Percentiles rank a stretch among this genome's conserved stretches.
These are phyloP conservation scores for Drosophila kuntzei DNA, from an alignment of 2,888 invertebrate genomes.

Conservation along the genomic window DNA sequence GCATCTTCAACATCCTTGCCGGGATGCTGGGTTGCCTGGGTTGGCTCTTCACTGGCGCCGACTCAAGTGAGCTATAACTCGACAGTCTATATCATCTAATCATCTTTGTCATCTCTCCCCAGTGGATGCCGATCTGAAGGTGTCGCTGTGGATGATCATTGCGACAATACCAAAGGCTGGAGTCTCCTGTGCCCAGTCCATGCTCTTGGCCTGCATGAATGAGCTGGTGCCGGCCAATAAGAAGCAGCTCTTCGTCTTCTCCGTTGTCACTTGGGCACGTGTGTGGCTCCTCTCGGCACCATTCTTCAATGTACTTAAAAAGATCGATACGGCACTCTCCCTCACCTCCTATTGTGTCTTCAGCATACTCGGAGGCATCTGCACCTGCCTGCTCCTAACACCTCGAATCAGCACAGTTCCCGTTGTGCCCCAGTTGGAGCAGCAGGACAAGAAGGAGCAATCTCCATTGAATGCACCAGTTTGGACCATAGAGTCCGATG, in stretches of 20 bases:
- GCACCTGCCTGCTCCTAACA: conserved; percentile 79
- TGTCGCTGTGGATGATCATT: conserved; percentile 84
- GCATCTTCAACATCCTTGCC: conserved; percentile 84
- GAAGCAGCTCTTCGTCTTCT: conserved; percentile 83
- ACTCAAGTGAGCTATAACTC: conserved; percentile 73
- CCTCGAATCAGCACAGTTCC: conserved; percentile 60
- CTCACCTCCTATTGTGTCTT: conserved; percentile 82
- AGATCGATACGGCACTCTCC: conserved; percentile 83
- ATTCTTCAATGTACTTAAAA: conserved; percentile 84
- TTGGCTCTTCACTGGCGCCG: conserved; percentile 82
- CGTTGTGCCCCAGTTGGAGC: conserved; percentile 35
- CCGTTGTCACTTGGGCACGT: conserved; percentile 84
- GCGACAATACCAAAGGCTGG: conserved; percentile 85
- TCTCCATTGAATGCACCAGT: conserved; percentile 70
- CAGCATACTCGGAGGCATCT: conserved; percentile 83
- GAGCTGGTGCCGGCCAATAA: conserved; percentile 84
- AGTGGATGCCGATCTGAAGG: conserved; percentile 82
- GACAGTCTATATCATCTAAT: too few species aligned
- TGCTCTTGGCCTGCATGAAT: conserved; percentile 84
- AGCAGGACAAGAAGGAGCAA: conserved; percentile 60
- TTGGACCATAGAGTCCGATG: conserved; percentile 77
- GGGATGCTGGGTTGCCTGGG: conserved; percentile 85
- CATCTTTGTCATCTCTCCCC: background rate
- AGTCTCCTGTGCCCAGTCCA: conserved; percentile 85
- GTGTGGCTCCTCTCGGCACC: conserved; percentile 85